Conservation (phyloP, 2,888 invertebrate species). For the Heliconius erato region DNA sequence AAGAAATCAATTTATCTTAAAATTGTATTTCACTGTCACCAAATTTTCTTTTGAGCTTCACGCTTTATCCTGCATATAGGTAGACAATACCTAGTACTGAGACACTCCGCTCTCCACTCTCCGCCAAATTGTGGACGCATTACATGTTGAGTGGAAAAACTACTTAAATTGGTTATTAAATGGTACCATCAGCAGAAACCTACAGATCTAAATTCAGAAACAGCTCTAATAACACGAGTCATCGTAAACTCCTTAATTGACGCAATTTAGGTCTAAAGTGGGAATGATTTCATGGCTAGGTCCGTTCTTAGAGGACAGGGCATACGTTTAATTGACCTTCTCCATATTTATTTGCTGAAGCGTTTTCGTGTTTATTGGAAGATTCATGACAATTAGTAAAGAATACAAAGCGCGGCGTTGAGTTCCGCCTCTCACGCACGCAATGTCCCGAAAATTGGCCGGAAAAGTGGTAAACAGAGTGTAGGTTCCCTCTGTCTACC, state of each 20-base stretch:
- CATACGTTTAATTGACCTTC: constrained; percentile 25
- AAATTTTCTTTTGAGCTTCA: no score
- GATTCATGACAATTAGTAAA: neutral
- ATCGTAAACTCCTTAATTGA: constrained; percentile 69
- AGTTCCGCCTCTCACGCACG: neutral
- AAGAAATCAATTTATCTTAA: no score
- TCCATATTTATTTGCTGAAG: neutral
- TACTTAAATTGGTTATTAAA: neutral
- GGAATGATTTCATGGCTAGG: constrained; percentile 53
- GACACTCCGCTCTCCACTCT: no score
- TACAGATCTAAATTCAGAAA: constrained; percentile 4
- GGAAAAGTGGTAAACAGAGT: no score
- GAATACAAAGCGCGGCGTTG: neutral
- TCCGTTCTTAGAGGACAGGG: constrained; percentile 24
- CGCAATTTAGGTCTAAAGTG: constrained; percentile 57
- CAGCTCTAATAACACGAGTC: constrained; percentile 46
- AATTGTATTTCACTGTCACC: no score
- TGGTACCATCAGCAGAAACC: neutral
- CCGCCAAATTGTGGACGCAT: no score
- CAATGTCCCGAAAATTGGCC: neutral
- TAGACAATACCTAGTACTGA: no score
- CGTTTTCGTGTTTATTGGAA: neutral
- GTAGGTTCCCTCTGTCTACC: no score
- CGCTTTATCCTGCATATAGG: no score
- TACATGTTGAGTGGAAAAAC: no score